Percentiles rank a stretch among this genome's conserved stretches.
Evolutionary conservation across 64 coral and sea anemone genomes (phyloP).

Genomic region (Actinia tenebrosa): DNA sequence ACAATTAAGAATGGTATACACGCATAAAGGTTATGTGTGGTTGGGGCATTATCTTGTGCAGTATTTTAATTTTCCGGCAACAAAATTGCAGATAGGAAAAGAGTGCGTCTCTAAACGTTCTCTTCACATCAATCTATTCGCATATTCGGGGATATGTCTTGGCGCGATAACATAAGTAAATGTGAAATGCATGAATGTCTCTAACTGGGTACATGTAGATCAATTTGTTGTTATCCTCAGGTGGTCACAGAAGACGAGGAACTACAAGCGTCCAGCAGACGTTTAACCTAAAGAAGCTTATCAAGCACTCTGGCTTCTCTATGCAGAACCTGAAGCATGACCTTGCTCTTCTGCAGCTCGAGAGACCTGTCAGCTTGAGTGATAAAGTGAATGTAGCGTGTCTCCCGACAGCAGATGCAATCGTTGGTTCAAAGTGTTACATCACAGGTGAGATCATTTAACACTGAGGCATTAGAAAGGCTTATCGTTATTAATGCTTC

Average conservation of each 20-base stretch:
- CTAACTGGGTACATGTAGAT: not conserved
- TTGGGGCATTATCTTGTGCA: no score
- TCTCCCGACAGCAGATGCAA: slow-evolving; percentile 45
- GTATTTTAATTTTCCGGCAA: no score
- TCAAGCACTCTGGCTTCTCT: slow-evolving; percentile 62
- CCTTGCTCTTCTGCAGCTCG: slow-evolving; percentile 63
- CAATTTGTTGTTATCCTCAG: not conserved
- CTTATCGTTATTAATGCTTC: not conserved
- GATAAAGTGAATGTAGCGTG: slow-evolving; percentile 57
- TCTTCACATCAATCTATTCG: no score
- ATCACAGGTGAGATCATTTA: slow-evolving; percentile 56
- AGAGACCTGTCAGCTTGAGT: slow-evolving; percentile 26
- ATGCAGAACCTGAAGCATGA: slow-evolving; percentile 76
- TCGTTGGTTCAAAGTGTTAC: slow-evolving; percentile 58
- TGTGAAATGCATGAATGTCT: not conserved
- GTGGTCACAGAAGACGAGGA: slow-evolving; percentile 50
- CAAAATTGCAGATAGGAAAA: no score
- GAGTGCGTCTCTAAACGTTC: no score
- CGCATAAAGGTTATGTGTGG: no score
- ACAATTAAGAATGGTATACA: no score
- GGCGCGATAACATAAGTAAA: not conserved
- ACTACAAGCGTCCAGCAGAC: slow-evolving; percentile 56
- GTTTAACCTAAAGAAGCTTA: slow-evolving; percentile 51
- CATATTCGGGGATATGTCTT: no score
- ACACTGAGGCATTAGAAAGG: not conserved